Base-by-base conservation (phyloP, 2,113 vertebrate species). In the Alectura lathami region DNA sequence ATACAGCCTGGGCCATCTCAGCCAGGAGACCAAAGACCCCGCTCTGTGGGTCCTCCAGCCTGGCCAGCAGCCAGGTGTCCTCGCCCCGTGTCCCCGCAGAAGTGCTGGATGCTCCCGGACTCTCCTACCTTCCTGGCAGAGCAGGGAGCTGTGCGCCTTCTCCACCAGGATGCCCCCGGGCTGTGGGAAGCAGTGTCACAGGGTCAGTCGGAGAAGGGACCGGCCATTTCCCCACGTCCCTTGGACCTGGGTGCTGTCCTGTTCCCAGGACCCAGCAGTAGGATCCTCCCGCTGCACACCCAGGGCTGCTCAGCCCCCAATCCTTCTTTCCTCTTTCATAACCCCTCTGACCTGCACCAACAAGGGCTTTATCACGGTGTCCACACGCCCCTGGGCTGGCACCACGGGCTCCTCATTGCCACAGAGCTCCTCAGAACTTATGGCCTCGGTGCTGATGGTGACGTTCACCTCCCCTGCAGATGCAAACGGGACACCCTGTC, bases 141-240 rank as follows among this genome's bases (percentile, higher is more conserved):
- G 91, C 89, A 97, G 94, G 47, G 95, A 94, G 66, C 60, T 96
- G 91, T 89, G 87, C 1, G 89, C 86, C 59, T 96, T 96, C 91
- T 97, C 94, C 89, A 91, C 91, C 74, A 94, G 79, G 86, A 96
- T 90, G 6, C 95, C 96, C 2, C 93, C 91, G 0, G 95, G 82
- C 95, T 96, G 87, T 88, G 24, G 18, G 57, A 94, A 92, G 60
- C 69, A 93, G 43, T 32, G 68, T 2, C 66, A 36, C 13, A 81
- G 34, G 56, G 48, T 36, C 1, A 1, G 24, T 68, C 66, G 89
- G 14, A 63, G 63, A 11, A 68, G 34, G 43, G 38, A 59, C 47
- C 7, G 5, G 24, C 21, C 2, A 1, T 11, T 17, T 72, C n/a
- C 38, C 60, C 15, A 3, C 8, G 20, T 17, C 18, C 77, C 36